Evolutionary conservation across 2,113 vertebrate species (phyloP), one percentile per base, ranked within the genome.

Genomic region (Notiomystis cincta): DNA sequence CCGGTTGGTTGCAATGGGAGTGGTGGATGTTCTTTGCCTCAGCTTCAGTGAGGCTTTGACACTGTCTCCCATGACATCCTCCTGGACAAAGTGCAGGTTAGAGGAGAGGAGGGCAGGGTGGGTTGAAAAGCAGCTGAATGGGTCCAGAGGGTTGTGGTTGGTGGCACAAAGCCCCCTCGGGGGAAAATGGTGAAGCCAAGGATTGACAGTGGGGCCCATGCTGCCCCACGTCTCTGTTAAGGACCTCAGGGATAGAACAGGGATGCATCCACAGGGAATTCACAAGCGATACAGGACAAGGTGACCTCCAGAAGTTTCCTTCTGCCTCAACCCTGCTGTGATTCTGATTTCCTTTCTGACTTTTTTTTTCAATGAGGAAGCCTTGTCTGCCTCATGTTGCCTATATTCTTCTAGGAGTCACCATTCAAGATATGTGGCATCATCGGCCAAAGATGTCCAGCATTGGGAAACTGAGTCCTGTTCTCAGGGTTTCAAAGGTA

Each of bases 1-100:
- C 24, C 0, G 2, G 21, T 7, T n/a, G 11, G 31, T 15, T 1
- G 8, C 0, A 0, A 11, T 47, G 33, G 45, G 17, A 72, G 20
- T 2, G 1, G 44, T 48, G 38, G 42, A 6, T 31, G 17, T 13
- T 66, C 17, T 37, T 42, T 18, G 10, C 22, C 20, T 58, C 9
- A 3, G 15, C 28, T 53, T 79, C 4, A 44, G 17, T 0, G 13
- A 40, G 44, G 53, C 10, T 58, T 83, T 53, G 62, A 7, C 9
- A 1, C 20, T 50, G 38, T 30, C n/a, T 66, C 28, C 37, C 5
- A 1, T 30, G 30, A 20, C n/a, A 22, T n/a, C 40, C 42, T 24
- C 40, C 12, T 8, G 73, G 33, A 10, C 13, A 64, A 62, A 67
- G 35, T 5, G 31, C 21, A 30, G 45, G 23, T 42, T 16, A 62